Evolutionary conservation across 2,888 invertebrate genomes (phyloP).

Genomic region (Syrista parreyssii): DNA sequence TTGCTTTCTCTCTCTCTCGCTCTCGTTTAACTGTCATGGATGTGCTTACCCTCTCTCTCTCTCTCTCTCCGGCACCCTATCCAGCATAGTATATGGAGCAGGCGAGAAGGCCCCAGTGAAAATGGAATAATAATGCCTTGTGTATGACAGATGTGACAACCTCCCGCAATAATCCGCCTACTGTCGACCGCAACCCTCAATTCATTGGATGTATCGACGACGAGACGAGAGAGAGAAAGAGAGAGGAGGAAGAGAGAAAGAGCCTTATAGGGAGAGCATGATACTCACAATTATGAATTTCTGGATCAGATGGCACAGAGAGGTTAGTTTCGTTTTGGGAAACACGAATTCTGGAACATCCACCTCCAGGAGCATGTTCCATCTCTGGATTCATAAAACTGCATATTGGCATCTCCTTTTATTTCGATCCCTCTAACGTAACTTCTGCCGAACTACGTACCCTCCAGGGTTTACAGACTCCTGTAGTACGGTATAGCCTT

Average conservation of each 20-base stretch:
- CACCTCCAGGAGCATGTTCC: too few relatives aligned
- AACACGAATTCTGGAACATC: too few relatives aligned
- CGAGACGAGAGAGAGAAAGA: constrained; percentile 13
- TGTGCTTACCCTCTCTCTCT: background rate
- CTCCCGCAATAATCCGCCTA: constrained; percentile 42
- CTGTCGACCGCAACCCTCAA: background rate
- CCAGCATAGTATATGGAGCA: constrained; percentile 12
- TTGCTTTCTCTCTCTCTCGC: background rate
- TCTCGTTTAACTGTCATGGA: background rate
- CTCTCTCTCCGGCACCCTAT: background rate
- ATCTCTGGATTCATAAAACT: too few relatives aligned
- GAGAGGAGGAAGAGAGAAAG: background rate
- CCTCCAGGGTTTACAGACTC: too few relatives aligned
- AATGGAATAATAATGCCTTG: constrained; percentile 46
- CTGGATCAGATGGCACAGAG: too few relatives aligned
- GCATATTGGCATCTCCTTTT: too few relatives aligned
- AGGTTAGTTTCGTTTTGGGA: too few relatives aligned
- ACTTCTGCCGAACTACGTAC: too few relatives aligned
- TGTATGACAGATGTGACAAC: constrained; percentile 47
- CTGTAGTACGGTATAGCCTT: too few relatives aligned
- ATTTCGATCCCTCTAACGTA: too few relatives aligned
- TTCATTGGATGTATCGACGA: background rate
- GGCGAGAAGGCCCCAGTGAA: constrained; percentile 24
- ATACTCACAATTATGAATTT: too few relatives aligned
- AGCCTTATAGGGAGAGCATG: background rate